phyloP scores from a whole-genome alignment of 2,113 vertebrate genomes.

The Neopipo cinnamomea region DNA sequence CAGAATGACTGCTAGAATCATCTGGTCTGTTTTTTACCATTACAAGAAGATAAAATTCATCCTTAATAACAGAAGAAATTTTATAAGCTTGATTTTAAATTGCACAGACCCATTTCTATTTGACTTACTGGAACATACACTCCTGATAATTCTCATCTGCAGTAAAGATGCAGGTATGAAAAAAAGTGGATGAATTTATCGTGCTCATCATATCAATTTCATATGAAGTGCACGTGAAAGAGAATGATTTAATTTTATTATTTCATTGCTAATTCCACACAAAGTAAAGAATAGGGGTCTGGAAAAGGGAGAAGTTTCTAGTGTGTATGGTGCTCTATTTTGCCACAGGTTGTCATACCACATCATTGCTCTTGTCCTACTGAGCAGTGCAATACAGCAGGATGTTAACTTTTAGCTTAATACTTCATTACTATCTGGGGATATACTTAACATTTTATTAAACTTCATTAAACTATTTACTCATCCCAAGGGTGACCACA shows the following conservation, averaged over 20 bases:
- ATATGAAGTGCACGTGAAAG: not conserved
- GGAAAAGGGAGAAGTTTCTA: not conserved
- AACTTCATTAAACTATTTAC: conserved; percentile 20
- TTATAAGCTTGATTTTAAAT: not conserved
- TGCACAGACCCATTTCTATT: not conserved
- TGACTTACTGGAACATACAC: not conserved
- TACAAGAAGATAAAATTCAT: not conserved
- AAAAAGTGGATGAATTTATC: not conserved
- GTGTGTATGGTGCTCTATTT: not conserved
- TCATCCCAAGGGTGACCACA: not conserved
- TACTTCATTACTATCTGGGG: not conserved
- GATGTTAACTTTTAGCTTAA: conserved; percentile 25
- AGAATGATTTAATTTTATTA: not conserved
- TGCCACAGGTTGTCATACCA: not conserved
- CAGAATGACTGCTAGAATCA: not conserved
- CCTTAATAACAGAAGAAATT: not conserved
- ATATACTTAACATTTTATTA: conserved; percentile 41
- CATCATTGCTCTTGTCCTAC: not conserved
- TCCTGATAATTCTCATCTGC: not conserved
- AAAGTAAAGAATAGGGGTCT: not conserved
- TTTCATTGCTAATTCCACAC: not conserved
- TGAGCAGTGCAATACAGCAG: not conserved
- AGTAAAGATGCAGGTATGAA: not conserved
- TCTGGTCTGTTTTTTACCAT: not conserved
- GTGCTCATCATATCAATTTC: not conserved